Evolutionary conservation across 2,797 vertebrate genomes (phyloP), one percentile per base, ranked within the genome.

Genomic region (Gymnopithys bicolor): DNA sequence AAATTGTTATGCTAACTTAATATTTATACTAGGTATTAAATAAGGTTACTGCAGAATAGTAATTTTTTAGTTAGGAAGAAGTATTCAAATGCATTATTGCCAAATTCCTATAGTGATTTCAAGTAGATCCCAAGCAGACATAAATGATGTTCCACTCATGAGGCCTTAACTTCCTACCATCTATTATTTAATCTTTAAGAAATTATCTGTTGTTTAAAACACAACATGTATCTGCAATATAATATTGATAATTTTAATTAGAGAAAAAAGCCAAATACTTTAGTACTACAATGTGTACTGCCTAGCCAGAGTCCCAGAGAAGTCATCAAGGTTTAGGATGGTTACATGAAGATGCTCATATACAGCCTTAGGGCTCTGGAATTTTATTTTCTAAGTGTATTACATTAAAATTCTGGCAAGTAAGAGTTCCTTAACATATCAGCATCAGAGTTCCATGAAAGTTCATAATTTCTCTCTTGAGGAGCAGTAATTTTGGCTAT

Each of bases 381-480:
- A 92, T 3, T 67, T 79, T 92, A 67, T 84, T 91, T 92, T 7
- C 3, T 83, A 82, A 56, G 33, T 67, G 43, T 9, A 10, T 67
- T 75, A 67, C 53, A 89, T 58, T 84, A 87, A 89, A 90, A 80
- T 89, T 89, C 71, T 68, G 37, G 25, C 11, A 84, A 74, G 37
- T 74, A 87, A 79, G 15, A 49, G 41, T 94, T 77, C 53, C 77
- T 89, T 90, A 87, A 70, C 60, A 58, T 77, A 85, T 58, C 56
- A 90, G 35, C 56, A 85, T 93, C 41, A 24, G 60, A 93, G n/a
- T 87, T 93, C 46, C 52, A 58, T 58, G 64, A 58, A 95, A 94
- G 45, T 90, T 90, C 93, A 84, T 80, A 58, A 90, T 90, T 95
- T 89, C 60, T 87, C 56, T 92, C 71, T 87, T 87, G 78, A 96